A percentile compares a stretch with the other conserved stretches of the same genome.
phyloP scores from a whole-genome alignment of 2,888 invertebrate species.

The Plebejus melissa region DNA sequence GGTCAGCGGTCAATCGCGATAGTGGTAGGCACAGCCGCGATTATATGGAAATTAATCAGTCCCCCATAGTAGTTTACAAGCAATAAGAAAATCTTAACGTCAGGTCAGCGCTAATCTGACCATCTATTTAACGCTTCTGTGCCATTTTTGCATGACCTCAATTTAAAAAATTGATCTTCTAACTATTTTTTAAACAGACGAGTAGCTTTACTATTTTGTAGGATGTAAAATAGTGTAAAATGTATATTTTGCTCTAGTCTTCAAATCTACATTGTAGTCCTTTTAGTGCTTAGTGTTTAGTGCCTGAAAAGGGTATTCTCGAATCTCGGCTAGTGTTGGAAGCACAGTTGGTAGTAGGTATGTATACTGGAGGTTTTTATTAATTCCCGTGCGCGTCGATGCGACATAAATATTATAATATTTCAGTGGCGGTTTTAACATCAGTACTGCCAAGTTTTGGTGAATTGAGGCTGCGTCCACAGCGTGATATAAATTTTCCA shows the following conservation, averaged over 20 bases:
- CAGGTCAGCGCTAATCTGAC: slow-evolving; percentile 23
- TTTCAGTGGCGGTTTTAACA: too few species aligned
- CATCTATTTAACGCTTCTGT: slow-evolving; percentile 25
- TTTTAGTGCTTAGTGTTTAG: too few species aligned
- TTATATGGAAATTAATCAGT: slow-evolving; percentile 68
- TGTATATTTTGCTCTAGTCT: not conserved
- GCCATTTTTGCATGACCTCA: slow-evolving; percentile 21
- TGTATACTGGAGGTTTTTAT: too few species aligned
- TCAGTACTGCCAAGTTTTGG: too few species aligned
- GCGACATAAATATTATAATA: too few species aligned
- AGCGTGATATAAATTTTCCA: too few species aligned
- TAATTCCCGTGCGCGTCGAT: too few species aligned
- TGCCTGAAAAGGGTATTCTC: too few species aligned
- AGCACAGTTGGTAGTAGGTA: too few species aligned
- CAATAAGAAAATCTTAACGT: slow-evolving; percentile 29
- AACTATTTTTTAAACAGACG: not conserved
- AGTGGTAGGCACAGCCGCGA: slow-evolving; percentile 58
- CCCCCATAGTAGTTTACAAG: slow-evolving; percentile 35
- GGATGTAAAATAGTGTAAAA: not conserved
- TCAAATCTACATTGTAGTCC: too few species aligned
- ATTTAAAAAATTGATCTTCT: not conserved
- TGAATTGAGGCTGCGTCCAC: too few species aligned
- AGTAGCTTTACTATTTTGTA: not conserved
- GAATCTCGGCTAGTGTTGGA: too few species aligned
- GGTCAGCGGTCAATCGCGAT: slow-evolving; percentile 73